Conservation (phyloP, 2,113 vertebrate genomes). For the rabbit (Oryctolagus cuniculus) region DNA sequence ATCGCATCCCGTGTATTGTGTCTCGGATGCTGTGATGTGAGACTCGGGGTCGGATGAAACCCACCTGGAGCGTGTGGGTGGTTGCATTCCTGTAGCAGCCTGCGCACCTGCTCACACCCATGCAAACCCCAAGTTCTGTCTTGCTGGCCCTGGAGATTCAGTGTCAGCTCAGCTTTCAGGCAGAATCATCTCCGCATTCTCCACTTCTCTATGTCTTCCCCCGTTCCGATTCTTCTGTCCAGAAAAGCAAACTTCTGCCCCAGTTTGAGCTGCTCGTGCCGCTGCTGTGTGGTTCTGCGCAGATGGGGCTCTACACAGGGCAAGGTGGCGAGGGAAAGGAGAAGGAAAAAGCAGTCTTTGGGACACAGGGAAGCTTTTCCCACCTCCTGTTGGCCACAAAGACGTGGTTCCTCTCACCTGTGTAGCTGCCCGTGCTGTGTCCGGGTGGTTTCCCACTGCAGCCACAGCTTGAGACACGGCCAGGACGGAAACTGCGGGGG, state of each 20-base stretch:
- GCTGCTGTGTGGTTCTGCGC: not conserved
- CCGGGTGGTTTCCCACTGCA: not conserved
- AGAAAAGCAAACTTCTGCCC: not conserved
- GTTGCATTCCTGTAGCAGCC: not conserved
- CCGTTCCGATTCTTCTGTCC: not conserved
- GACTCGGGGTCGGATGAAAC: not conserved
- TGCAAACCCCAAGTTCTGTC: not conserved
- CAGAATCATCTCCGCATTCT: not conserved
- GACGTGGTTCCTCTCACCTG: not conserved
- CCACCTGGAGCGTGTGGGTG: not conserved
- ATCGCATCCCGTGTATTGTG: not conserved
- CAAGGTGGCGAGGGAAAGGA: not conserved
- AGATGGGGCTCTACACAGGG: not conserved
- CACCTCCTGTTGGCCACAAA: not conserved
- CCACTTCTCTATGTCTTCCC: too few relatives aligned
- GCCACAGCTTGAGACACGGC: too few relatives aligned
- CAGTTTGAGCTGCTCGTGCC: not conserved
- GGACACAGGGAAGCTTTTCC: not conserved
- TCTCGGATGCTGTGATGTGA: not conserved
- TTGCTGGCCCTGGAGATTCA: not conserved
- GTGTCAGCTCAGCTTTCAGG: not conserved
- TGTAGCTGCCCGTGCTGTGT: not conserved
- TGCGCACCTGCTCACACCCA: too few relatives aligned
- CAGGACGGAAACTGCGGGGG: not conserved
- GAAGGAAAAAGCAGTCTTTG: not conserved